Percentiles rank a stretch among this genome's conserved stretches.
Evolutionary conservation across 1,140 invertebrate species (phyloP).

Genomic region (Neocloeon triangulifer): DNA sequence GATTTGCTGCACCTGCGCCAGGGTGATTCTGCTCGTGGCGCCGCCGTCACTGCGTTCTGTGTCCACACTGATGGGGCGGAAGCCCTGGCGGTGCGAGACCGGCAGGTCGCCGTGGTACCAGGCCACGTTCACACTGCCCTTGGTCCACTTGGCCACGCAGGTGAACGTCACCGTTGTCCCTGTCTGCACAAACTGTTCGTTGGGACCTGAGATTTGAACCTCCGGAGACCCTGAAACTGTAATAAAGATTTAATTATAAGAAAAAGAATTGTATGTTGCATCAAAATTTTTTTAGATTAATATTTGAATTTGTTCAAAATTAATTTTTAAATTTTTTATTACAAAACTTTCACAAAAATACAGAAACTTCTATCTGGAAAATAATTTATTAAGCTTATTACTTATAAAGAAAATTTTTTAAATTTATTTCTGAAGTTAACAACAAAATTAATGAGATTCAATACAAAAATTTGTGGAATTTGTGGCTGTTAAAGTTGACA

Average conservation of each 20-base stretch:
- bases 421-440: too few relatives aligned
- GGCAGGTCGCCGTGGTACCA: constrained; percentile 13
- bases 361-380: too few relatives aligned
- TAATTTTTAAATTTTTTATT: neutral
- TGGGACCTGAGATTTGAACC: constrained; percentile 11
- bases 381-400: too few relatives aligned
- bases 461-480: too few relatives aligned
- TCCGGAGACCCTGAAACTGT: constrained; percentile 6
- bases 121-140: constrained; percentile 6
- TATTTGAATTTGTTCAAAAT: neutral
- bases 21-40: constrained; percentile 21
- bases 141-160: constrained; percentile 9
- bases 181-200: constrained; percentile 5
- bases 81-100: constrained; percentile 11
- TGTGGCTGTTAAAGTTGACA: too few relatives aligned
- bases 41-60: constrained; percentile 21
- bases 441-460: too few relatives aligned
- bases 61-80: constrained; percentile 23
- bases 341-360: too few relatives aligned
- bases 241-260: too few relatives aligned
- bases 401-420: too few relatives aligned
- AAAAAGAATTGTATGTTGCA: too few relatives aligned
- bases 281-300: too few relatives aligned
- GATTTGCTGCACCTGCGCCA: constrained; percentile 17
- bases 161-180: constrained; percentile 12